Evolutionary conservation across 1,140 invertebrate genomes (phyloP).

Genomic region (Schlechtendalia chinensis): DNA sequence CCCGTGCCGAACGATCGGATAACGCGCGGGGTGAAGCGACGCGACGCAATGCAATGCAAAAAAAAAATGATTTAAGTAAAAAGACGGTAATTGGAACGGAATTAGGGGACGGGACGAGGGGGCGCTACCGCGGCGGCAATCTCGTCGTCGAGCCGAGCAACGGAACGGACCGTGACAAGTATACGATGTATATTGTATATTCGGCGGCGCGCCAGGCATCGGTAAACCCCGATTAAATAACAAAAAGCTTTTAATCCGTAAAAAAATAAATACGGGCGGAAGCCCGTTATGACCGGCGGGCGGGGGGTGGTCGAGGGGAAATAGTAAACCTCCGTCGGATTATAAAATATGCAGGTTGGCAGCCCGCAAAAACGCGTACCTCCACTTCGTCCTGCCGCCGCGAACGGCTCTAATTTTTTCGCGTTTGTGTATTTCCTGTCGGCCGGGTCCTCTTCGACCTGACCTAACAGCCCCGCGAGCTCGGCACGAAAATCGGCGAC

Average conservation of each 20-base stretch:
- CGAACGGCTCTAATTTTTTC: too few species aligned
- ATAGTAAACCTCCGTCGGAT: conserved; percentile 9
- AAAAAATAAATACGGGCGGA: conserved; percentile 49
- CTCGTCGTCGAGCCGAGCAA: conserved; percentile 22
- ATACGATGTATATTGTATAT: neutral
- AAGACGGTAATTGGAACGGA: conserved; percentile 41
- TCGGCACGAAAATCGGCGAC: too few species aligned
- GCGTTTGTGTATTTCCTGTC: too few species aligned
- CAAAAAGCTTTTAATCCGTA: conserved; percentile 43
- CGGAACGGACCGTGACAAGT: conserved; percentile 48
- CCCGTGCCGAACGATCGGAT: neutral
- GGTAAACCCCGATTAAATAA: conserved; percentile 49
- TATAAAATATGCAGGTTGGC: conserved; percentile 46
- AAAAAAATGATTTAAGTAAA: conserved; percentile 32
- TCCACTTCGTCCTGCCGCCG: neutral
- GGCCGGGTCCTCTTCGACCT: too few species aligned
- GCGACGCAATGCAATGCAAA: conserved; percentile 15
- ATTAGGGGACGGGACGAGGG: conserved; percentile 5
- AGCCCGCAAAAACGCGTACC: conserved; percentile 31
- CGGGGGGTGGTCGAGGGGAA: too few species aligned
- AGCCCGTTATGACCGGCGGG: conserved; percentile 22
- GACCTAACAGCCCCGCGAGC: too few species aligned
- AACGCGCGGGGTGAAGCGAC: neutral
- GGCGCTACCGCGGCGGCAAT: neutral
- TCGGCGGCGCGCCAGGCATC: neutral